phyloP scores from a whole-genome alignment of 2,113 vertebrate species.

The Phrynosoma platyrhinos region DNA sequence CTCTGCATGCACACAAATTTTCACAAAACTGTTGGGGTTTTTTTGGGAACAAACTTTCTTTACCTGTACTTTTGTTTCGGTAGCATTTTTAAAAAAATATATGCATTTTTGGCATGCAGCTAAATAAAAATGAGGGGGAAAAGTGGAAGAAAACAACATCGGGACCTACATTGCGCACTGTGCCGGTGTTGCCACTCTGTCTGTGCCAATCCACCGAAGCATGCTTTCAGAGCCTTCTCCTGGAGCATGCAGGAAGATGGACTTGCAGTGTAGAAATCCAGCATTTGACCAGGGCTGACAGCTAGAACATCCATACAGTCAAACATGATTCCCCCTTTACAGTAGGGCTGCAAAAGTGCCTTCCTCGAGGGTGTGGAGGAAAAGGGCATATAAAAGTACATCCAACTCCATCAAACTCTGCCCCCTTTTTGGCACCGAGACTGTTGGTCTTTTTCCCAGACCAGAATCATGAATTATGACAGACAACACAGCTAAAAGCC shows the following conservation, averaged over 20 bases:
- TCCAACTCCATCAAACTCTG: slow-evolving; percentile 98
- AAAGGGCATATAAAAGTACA: slow-evolving; percentile 86
- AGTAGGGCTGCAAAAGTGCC: slow-evolving; percentile 82
- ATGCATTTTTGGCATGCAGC: slow-evolving; percentile 73
- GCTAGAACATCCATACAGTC: slow-evolving; percentile 94
- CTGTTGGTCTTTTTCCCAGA: slow-evolving; percentile 90
- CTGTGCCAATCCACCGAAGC: slow-evolving; percentile 92
- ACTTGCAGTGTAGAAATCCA: slow-evolving; percentile 91
- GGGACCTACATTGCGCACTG: slow-evolving; percentile 94
- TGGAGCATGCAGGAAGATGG: slow-evolving; percentile 93
- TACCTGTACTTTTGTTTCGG: slow-evolving; percentile 45
- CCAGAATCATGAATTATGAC: slow-evolving; percentile 92
- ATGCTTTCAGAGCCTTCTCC: slow-evolving; percentile 92
- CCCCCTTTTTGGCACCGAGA: slow-evolving; percentile 88
- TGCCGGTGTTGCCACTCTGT: slow-evolving; percentile 90
- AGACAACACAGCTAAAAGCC: slow-evolving; percentile 86
- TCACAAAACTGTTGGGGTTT: slow-evolving; percentile 20
- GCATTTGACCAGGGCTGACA: slow-evolving; percentile 88
- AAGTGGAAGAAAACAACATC: slow-evolving; percentile 70
- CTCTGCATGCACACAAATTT: slow-evolving; percentile 39
- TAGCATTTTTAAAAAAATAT: slow-evolving; percentile 27
- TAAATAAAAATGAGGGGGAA: slow-evolving; percentile 47
- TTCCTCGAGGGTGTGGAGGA: slow-evolving; percentile 84
- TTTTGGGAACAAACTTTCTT: slow-evolving; percentile 64
- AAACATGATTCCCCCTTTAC: slow-evolving; percentile 89